phyloP scores from a whole-genome alignment of 2,113 vertebrate species.

The Percopsis transmontana region DNA sequence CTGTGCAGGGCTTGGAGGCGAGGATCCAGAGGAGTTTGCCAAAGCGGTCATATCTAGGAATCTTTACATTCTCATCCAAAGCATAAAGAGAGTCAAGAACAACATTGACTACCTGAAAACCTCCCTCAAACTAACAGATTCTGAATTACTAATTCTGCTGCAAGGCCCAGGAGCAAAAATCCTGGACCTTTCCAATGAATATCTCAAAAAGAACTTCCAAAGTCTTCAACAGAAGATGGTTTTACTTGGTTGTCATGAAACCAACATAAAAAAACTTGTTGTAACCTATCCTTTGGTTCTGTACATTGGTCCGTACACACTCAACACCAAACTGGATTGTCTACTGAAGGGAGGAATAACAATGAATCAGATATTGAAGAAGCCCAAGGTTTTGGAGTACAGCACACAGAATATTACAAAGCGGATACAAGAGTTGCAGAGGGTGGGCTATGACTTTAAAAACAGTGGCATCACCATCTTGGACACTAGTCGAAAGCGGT shows the following conservation, averaged over 20 bases:
- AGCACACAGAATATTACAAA: conserved; percentile 71
- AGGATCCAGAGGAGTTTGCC: conserved; percentile 70
- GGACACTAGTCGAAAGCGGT: conserved; percentile 74
- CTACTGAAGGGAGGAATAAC: conserved; percentile 74
- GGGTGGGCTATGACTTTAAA: conserved; percentile 75
- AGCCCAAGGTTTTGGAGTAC: conserved; percentile 73
- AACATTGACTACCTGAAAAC: conserved; percentile 74
- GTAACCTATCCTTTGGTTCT: conserved; percentile 65
- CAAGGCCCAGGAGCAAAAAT: conserved; percentile 69
- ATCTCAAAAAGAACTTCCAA: conserved; percentile 70
- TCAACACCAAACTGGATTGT: conserved; percentile 78
- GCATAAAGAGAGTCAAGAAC: conserved; percentile 75
- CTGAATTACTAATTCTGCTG: conserved; percentile 74
- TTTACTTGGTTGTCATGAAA: conserved; percentile 61
- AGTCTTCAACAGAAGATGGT: conserved; percentile 69
- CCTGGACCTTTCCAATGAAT: conserved; percentile 78
- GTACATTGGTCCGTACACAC: conserved; percentile 66
- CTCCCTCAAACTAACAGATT: conserved; percentile 64
- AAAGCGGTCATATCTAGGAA: conserved; percentile 78
- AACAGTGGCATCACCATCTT: conserved; percentile 75
- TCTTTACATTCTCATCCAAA: conserved; percentile 80
- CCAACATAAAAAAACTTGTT: conserved; percentile 68
- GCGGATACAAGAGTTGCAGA: conserved; percentile 69
- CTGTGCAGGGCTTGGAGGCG: conserved; percentile 64
- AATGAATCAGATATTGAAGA: conserved; percentile 70